A percentile compares a stretch with the other conserved stretches of the same genome.
phyloP scores from a whole-genome alignment of 2,797 vertebrate genomes.

The Tokudaia muenninki region DNA sequence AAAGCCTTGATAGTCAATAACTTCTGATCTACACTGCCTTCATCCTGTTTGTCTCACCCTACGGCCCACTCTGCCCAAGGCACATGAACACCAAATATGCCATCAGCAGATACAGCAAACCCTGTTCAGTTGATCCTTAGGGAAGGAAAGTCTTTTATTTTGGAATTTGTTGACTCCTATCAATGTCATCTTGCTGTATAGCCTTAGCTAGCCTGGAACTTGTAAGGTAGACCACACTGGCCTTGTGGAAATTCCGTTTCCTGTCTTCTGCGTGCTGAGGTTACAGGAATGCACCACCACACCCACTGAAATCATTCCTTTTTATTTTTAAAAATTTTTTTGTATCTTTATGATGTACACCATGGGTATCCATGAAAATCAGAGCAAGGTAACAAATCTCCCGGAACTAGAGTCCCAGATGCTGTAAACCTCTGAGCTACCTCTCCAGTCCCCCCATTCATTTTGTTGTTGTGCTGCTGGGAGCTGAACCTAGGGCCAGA shows the following conservation, averaged over 20 bases:
- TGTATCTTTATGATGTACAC: neutral
- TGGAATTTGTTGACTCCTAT: neutral
- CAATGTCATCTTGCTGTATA: neutral
- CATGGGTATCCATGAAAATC: neutral
- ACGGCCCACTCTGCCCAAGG: neutral
- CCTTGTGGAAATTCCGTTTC: neutral
- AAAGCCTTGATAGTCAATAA: neutral
- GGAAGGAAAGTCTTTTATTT: neutral
- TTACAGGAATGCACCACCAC: neutral
- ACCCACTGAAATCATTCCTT: neutral
- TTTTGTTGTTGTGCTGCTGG: no score
- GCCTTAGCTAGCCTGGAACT: neutral
- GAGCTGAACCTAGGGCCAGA: neutral
- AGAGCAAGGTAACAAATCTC: neutral
- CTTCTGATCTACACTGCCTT: neutral
- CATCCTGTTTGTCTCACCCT: neutral
- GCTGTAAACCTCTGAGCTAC: no score
- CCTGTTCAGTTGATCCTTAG: neutral
- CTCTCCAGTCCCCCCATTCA: neutral
- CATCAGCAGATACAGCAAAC: neutral
- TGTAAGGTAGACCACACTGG: neutral
- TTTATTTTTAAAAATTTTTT: neutral
- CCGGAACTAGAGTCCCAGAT: neutral
- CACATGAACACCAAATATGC: neutral
- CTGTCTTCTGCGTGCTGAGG: neutral